These are phyloP conservation scores for Philereme vetulata DNA, from an alignment of 2,888 invertebrate species.

Conservation along the genomic window DNA sequence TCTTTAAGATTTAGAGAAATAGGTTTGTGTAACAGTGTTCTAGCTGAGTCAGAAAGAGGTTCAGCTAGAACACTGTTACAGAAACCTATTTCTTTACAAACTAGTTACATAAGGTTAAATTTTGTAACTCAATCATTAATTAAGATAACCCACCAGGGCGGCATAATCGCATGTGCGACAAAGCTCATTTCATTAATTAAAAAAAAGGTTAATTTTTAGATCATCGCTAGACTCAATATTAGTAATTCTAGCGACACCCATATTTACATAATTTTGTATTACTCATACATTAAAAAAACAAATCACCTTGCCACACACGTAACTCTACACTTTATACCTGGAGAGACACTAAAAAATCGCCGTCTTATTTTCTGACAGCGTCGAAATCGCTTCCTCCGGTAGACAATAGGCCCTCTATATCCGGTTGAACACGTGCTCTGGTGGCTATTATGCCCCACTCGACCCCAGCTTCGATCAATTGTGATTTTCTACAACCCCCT, in stretches of 20 bases:
- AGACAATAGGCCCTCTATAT: conserved; percentile 77
- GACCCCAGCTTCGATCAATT: conserved; percentile 57
- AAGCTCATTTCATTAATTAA: too few species aligned
- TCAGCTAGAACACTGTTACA: too few species aligned
- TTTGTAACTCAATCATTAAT: too few species aligned
- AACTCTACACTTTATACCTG: conserved; percentile 47
- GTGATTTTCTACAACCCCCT: conserved; percentile 66
- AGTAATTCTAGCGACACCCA: conserved; percentile 16
- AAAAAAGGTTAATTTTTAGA: too few species aligned
- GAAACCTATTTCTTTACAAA: too few species aligned
- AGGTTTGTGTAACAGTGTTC: too few species aligned
- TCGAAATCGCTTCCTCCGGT: conserved; percentile 78
- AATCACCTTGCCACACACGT: conserved; percentile 43
- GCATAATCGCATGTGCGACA: too few species aligned
- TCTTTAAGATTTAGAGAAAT: too few species aligned
- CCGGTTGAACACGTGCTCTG: conserved; percentile 83
- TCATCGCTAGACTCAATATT: background rate
- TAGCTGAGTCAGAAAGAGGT: too few species aligned
- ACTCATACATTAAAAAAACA: conserved; percentile 23
- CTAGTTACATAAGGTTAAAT: too few species aligned
- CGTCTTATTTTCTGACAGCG: conserved; percentile 72
- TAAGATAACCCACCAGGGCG: too few species aligned
- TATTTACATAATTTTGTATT: conserved; percentile 17
- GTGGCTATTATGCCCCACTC: conserved; percentile 74
- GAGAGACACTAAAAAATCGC: conserved; percentile 60